These are phyloP conservation scores for Diploscapter pachys DNA, from an alignment of 1,140 invertebrate genomes.

Conservation along the genomic window DNA sequence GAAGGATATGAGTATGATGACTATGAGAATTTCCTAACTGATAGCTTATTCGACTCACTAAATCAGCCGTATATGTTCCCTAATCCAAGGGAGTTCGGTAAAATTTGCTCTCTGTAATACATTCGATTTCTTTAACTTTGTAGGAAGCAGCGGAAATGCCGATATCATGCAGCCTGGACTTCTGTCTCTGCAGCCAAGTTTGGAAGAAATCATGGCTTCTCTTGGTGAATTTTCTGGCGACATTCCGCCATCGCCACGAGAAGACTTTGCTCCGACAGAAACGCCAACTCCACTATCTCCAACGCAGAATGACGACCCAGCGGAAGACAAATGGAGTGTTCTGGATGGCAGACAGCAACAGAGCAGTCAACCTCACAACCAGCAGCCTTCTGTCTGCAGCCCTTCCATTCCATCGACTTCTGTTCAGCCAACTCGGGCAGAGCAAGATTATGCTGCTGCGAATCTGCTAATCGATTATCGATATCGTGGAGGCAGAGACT, in stretches of 20 bases:
- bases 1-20: constrained; percentile 41
- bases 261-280: no score
- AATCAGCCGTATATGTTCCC: constrained; percentile 92
- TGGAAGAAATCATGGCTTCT: constrained; percentile 80
- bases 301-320: no score
- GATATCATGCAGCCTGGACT: constrained; percentile 97
- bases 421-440: no score
- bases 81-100: constrained; percentile 85
- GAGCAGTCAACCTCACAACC: no score
- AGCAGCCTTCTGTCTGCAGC: no score
- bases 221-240: constrained; percentile 1
- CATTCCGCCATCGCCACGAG: not conserved
- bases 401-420: no score
- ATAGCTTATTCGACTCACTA: constrained; percentile 61
- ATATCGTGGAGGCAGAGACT: no score
- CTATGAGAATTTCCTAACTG: constrained; percentile 55
- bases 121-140: not conserved
- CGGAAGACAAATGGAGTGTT: not conserved
- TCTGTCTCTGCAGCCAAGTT: constrained; percentile 87
- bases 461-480: no score
- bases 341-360: not conserved
- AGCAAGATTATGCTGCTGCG: no score
- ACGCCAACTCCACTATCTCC: no score
- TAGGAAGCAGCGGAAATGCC: constrained; percentile 68
- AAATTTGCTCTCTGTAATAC: constrained; percentile 43